Conservation (phyloP, 2,797 vertebrate species). For the Cyprinella venusta region DNA sequence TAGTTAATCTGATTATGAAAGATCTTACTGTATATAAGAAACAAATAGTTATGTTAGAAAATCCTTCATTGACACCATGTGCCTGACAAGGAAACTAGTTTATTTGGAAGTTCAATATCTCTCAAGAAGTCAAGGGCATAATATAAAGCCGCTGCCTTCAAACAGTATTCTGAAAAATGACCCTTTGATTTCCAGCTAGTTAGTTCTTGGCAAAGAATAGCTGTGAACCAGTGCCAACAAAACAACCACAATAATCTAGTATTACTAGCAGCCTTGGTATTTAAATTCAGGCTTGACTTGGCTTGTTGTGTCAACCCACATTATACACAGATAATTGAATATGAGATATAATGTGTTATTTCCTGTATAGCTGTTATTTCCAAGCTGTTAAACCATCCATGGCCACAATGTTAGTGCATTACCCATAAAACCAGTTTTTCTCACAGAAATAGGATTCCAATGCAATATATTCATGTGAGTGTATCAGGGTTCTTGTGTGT, state of each 20-base stretch:
- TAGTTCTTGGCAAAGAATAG: neutral
- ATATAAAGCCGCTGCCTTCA: neutral
- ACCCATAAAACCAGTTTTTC: neutral
- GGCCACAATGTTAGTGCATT: neutral
- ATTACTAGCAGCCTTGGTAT: neutral
- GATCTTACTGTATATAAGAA: constrained; percentile 7
- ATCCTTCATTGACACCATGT: neutral
- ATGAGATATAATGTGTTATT: neutral
- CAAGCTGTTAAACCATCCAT: neutral
- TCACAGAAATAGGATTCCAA: neutral
- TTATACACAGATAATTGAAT: neutral
- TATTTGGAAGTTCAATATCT: neutral
- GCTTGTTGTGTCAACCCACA: neutral
- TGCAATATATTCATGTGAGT: neutral
- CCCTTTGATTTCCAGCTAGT: neutral
- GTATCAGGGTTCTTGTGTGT: neutral
- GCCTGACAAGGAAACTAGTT: neutral
- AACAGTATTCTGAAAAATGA: neutral
- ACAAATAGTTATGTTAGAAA: neutral
- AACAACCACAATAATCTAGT: neutral
- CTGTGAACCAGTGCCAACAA: neutral
- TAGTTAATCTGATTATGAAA: constrained; percentile 14
- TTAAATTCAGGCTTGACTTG: neutral
- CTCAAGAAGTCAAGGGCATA: neutral
- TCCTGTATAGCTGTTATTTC: no score